phyloP scores from a whole-genome alignment of 2,888 invertebrate genomes.

The Plutella xylostella region DNA sequence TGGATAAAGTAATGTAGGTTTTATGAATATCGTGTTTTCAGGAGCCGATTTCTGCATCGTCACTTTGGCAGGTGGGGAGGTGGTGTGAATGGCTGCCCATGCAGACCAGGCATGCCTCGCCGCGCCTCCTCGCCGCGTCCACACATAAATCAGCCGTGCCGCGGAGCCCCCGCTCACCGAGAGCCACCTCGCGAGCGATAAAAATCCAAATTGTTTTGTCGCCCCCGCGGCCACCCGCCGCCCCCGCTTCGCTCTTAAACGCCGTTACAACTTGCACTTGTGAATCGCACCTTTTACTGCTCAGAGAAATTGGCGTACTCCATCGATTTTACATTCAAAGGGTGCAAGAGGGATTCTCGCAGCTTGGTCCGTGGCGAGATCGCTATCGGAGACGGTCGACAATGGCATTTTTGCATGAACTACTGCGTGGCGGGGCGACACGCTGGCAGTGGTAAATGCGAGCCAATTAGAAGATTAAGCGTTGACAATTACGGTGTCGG shows the following conservation, averaged over 20 bases:
- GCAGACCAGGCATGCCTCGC: constrained; percentile 50
- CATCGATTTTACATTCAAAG: constrained; percentile 50
- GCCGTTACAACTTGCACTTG: constrained; percentile 69
- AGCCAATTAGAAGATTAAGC: constrained; percentile 70
- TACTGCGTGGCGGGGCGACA: constrained; percentile 25
- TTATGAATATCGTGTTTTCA: constrained; percentile 5
- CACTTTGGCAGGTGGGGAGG: constrained; percentile 29
- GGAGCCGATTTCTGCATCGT: constrained; percentile 2
- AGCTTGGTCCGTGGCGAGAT: too few relatives aligned
- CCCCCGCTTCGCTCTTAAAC: constrained; percentile 68
- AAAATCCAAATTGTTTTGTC: constrained; percentile 69
- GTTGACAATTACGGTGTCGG: constrained; percentile 67
- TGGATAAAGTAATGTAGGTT: neutral
- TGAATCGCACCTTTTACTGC: constrained; percentile 69
- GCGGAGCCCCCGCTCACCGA: constrained; percentile 25
- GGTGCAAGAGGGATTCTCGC: too few relatives aligned
- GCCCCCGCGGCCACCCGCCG: constrained; percentile 56
- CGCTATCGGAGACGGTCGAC: neutral
- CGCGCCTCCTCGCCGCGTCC: constrained; percentile 48
- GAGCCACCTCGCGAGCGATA: constrained; percentile 36
- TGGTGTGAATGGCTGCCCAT: constrained; percentile 36
- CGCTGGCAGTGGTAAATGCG: constrained; percentile 67
- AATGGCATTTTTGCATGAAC: constrained; percentile 5
- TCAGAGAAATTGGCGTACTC: constrained; percentile 60
- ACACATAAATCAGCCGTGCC: constrained; percentile 63